Percentiles rank a stretch among this genome's conserved stretches.
Evolutionary conservation across 2,113 vertebrate genomes (phyloP).

Genomic region (Brachirus orientalis): DNA sequence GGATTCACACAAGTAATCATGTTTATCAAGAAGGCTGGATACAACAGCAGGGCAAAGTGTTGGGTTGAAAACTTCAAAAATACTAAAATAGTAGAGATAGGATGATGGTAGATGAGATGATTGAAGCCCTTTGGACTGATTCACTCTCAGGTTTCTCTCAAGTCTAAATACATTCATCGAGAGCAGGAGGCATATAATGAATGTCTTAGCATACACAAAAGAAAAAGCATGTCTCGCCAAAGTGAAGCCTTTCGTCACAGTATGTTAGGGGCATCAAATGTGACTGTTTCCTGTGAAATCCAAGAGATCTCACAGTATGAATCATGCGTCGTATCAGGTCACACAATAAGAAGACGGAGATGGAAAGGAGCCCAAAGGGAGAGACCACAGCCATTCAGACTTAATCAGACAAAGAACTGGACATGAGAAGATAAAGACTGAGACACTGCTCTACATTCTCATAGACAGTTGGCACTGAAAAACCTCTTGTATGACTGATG

Average conservation of each 20-base stretch:
- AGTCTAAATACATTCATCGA: background rate
- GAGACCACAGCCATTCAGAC: constrained; percentile 55
- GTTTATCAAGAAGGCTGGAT: background rate
- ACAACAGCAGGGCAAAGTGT: background rate
- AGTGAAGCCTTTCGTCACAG: constrained; percentile 6
- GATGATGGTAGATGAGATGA: background rate
- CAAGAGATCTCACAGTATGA: constrained; percentile 48
- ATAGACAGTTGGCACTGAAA: constrained; percentile 42
- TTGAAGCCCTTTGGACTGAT: background rate
- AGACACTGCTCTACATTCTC: constrained; percentile 42
- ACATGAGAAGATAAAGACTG: constrained; percentile 63
- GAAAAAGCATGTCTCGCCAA: constrained; percentile 5
- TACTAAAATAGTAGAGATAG: background rate
- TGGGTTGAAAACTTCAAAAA: constrained; percentile 14
- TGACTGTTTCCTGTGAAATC: constrained; percentile 60
- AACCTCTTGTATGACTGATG: constrained; percentile 20
- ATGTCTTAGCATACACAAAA: constrained; percentile 3
- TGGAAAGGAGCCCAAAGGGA: constrained; percentile 55
- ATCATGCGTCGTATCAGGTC: constrained; percentile 58
- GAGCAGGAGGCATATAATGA: background rate
- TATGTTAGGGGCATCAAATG: constrained; percentile 21
- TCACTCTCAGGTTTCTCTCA: constrained; percentile 6
- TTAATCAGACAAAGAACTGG: constrained; percentile 65
- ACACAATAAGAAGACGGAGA: constrained; percentile 52
- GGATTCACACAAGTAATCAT: constrained; percentile 43